Conservation (phyloP, 2,113 vertebrate species). For the Chaetura pelagica region DNA sequence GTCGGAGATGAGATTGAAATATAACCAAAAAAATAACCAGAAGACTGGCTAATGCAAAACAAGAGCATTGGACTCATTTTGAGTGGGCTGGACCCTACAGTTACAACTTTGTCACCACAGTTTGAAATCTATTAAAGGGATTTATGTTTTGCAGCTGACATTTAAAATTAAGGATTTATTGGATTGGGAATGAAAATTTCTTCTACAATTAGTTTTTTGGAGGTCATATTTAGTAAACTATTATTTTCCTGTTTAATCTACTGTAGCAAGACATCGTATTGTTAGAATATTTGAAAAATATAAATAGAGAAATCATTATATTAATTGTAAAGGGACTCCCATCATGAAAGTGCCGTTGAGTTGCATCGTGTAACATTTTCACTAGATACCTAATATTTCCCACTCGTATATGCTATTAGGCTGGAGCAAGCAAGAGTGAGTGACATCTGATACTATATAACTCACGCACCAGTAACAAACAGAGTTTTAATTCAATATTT, state of each 20-base stretch:
- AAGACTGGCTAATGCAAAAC: neutral
- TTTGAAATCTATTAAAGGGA: constrained; percentile 75
- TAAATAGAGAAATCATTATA: constrained; percentile 8
- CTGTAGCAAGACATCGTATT: constrained; percentile 41
- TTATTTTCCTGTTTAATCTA: constrained; percentile 61
- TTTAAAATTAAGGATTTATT: constrained; percentile 78
- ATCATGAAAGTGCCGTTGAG: constrained; percentile 27
- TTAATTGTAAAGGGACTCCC: constrained; percentile 18
- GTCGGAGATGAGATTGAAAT: constrained; percentile 28
- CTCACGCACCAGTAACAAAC: constrained; percentile 28
- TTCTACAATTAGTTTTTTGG: constrained; percentile 72
- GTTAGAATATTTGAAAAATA: constrained; percentile 38
- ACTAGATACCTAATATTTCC: constrained; percentile 28
- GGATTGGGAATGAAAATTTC: constrained; percentile 67
- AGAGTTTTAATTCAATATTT: constrained; percentile 29
- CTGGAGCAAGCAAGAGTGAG: constrained; percentile 11
- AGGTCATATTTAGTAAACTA: constrained; percentile 66
- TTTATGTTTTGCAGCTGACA: constrained; percentile 74
- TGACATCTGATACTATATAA: constrained; percentile 20
- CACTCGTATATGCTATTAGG: neutral
- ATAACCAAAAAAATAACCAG: neutral
- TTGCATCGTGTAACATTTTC: constrained; percentile 34
- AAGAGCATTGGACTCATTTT: constrained; percentile 6
- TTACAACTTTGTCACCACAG: constrained; percentile 64
- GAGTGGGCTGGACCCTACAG: constrained; percentile 52